Conservation (phyloP, 2,888 invertebrate species). For the Phlogophora meticulosa region DNA sequence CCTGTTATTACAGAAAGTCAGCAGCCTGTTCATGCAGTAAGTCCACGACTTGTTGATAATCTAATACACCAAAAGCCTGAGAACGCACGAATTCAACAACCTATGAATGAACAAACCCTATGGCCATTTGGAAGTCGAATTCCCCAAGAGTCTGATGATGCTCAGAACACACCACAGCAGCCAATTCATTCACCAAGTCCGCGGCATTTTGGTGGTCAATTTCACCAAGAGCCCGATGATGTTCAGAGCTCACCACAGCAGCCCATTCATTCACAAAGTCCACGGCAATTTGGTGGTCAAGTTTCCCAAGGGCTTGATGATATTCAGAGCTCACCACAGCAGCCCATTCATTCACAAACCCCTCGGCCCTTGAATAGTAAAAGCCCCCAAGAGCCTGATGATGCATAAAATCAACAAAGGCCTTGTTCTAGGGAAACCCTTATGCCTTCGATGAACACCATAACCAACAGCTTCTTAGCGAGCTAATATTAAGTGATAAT, state of each 20-base stretch:
- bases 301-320: not conserved
- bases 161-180: not conserved
- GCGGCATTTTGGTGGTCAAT: not conserved
- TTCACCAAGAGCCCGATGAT: not conserved
- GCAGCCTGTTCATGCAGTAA: not conserved
- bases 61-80: not conserved
- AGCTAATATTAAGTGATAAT: not conserved
- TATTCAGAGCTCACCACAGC: not conserved
- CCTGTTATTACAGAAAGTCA: not conserved
- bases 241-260: not conserved
- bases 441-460: conserved; percentile 5
- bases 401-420: not conserved
- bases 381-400: not conserved
- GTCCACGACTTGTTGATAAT: not conserved
- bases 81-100: not conserved
- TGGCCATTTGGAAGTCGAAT: not conserved
- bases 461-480: not conserved
- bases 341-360: too few relatives aligned
- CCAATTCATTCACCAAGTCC: not conserved
- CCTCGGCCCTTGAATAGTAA: not conserved
- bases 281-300: not conserved
- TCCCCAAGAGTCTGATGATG: not conserved
- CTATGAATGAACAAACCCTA: not conserved
- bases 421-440: not conserved
- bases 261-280: not conserved